Evolutionary conservation across 2,113 vertebrate species (phyloP).

Genomic region (Otolemur garnettii): DNA sequence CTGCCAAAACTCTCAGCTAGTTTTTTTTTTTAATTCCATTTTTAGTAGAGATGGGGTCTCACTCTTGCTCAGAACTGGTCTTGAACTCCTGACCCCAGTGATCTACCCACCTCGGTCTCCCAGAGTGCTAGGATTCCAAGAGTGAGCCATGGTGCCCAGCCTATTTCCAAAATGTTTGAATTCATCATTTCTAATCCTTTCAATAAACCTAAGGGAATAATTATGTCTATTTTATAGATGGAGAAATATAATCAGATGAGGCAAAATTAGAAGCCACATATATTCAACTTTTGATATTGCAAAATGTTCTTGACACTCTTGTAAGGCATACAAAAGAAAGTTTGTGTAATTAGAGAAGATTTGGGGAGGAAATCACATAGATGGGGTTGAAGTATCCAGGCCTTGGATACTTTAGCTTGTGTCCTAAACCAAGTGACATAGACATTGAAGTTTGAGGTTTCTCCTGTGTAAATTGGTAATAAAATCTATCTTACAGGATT

Average conservation of each 20-base stretch:
- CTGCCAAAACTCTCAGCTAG: too few relatives aligned
- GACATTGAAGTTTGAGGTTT: neutral
- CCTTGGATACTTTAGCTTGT: neutral
- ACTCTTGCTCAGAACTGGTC: too few relatives aligned
- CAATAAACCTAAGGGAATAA: neutral
- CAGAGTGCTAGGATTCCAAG: too few relatives aligned
- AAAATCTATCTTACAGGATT: neutral
- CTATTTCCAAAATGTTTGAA: neutral
- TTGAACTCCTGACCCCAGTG: too few relatives aligned
- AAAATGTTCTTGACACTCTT: neutral
- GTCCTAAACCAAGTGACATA: neutral
- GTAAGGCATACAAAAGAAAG: neutral
- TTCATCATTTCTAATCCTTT: slow-evolving; percentile 22
- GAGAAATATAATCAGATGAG: neutral
- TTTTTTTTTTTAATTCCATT: too few relatives aligned
- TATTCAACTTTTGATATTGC: neutral
- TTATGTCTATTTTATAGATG: neutral
- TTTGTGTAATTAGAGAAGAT: neutral
- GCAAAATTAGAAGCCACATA: neutral
- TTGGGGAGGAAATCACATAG: neutral
- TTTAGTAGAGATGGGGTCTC: too few relatives aligned
- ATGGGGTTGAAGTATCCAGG: neutral
- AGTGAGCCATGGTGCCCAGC: too few relatives aligned
- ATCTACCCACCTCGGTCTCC: too few relatives aligned
- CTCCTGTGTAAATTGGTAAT: neutral